Base-by-base conservation (phyloP, 1,140 invertebrate genomes). In the Ceratina australensis region DNA sequence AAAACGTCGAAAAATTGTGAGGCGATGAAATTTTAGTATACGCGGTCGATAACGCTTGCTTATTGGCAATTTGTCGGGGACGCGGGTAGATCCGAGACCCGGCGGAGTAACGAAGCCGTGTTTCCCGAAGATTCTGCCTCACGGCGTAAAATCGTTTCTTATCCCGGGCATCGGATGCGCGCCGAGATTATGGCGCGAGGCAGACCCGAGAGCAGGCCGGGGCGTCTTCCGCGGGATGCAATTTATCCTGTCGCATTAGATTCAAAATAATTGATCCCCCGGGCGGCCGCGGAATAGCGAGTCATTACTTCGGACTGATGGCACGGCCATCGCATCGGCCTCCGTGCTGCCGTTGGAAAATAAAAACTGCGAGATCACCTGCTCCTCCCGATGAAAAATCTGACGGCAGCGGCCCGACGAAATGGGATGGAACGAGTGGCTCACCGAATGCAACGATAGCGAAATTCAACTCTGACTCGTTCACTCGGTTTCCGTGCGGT, bases 261-360 rank as follows among this genome's bases (percentile, higher is more conserved):
- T 87, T 84, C 84, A 81, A 88, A 89, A 87, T 89, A 90, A 90
- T 90, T 89, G 89, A 90, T 89, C 81, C 86, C 86, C 75, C 68
- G 83, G 84, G 84, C 77, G 77, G 80, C 63, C 56, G 77, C 72
- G 82, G 79, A 85, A 87, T 86, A 82, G 80, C 78, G 83, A 86
- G 83, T 88, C 87, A 84, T 90, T 89, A 86, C 84, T 78, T 82
- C 61, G 78, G 82, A 83, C 74, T 80, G 83, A 88, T 88, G 80
- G 76, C 80, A 56, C 69, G 50, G 65, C 63, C 67, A 69, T 79
- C 66, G 75, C 68, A 42, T 42, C 33, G 33, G 33, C 33, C 5
- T 42, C 33, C 33, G 8, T 10, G 5, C 64, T 59, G 54, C 82
- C n/a, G n/a, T n/a, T n/a, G 72, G 82, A 86, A 89, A 88, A 87